Base-by-base conservation (phyloP, 2,888 invertebrate genomes). In the Eilema sororculum region DNA sequence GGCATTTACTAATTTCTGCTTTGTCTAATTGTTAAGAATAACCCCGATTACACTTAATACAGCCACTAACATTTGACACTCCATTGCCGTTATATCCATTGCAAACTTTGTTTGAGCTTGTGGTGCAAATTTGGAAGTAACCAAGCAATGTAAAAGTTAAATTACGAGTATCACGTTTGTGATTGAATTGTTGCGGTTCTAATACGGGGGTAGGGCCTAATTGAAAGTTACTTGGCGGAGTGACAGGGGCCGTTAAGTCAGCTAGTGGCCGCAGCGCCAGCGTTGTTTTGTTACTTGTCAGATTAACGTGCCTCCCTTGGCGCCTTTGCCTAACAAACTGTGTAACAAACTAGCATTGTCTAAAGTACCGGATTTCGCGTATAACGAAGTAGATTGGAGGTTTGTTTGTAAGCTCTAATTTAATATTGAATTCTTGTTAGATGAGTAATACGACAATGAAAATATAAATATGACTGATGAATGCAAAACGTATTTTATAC, bases 181-280 rank as follows among this genome's bases (percentile, higher is more conserved):
- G 74, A 73, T 75, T 65, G 72, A 71, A 83, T 81, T 71, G 60
- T 73, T 82, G 82, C 68, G 78, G 78, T 84, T 78, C 46, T 72
- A 71, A 80, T 86, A 81, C 82, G 70, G 75, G 78, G 80, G 81
- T 76, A 83, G 82, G 83, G 84, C 82, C 89, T 90, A 90, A 90
- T 90, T 90, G 91, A 89, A 90, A 89, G 88, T 90, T 90, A 89
- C 88, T 88, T 80, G 87, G 80, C 71, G 80, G 87, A 89, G 86
- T 90, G 90, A 90, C 91, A 89, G 86, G 84, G 89, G 87, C 84
- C 86, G 82, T 81, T 83, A 83, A 83, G 82, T 83, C 83, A 83
- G 81, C 70, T 70, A 83, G 79, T 83, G 79, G 82, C 83, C 82
- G 74, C 77, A 76, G 68, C 75, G 77, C 76, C 77, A 76, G 68